Evolutionary conservation across 2,888 invertebrate genomes (phyloP), one percentile per base, ranked within the genome.

Genomic region (Dioctria linearis): DNA sequence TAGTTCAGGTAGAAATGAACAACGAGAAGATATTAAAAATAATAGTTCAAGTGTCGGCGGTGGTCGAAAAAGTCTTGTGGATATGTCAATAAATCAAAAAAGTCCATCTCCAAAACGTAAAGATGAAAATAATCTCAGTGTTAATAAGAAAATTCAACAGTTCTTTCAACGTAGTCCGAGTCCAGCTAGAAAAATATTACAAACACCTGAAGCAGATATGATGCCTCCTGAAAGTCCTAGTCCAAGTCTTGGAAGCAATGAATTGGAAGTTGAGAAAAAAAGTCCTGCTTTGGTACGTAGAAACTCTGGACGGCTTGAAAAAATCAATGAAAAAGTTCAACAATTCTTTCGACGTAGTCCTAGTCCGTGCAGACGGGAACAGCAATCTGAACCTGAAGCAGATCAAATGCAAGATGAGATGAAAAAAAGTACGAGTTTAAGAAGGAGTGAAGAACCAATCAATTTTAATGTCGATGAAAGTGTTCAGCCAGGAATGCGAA

Each of bases 391-490:
- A n/a, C 76, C 76, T 3, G 76, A 76, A 43, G 76, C 76, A 49
- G 76, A 76, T 25, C 76, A 76, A 63, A 39, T 25, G 49, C 63
- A 46, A n/a, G 76, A 79, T 5, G 25, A 25, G 25, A 11, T 46
- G 3, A 37, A 69, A 25, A 54, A 65, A 39, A 76, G 76, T 59
- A 83, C 85, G 4, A 88, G 87, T 5, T 82, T 88, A 49, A 86
- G 86, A 65, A 85, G 88, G 13, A 88, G 88, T 66, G 86, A 88
- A 3, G 88, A 88, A 71, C 87, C 88, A 4, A 86, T 85, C 0
- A 83, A 86, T 5, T 67, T 87, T 11, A 86, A 85, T 0, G 86
- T 85, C 1, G 87, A 86, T 81, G 87, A 87, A 79, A 82, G 85
- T 37, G 86, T 87, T n/a, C 83, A 85, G n/a, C 85, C 86, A 5